Percentiles rank a stretch among this genome's conserved stretches.
These are phyloP conservation scores for Aromia moschata DNA, from an alignment of 2,888 invertebrate species.

Conservation along the genomic window DNA sequence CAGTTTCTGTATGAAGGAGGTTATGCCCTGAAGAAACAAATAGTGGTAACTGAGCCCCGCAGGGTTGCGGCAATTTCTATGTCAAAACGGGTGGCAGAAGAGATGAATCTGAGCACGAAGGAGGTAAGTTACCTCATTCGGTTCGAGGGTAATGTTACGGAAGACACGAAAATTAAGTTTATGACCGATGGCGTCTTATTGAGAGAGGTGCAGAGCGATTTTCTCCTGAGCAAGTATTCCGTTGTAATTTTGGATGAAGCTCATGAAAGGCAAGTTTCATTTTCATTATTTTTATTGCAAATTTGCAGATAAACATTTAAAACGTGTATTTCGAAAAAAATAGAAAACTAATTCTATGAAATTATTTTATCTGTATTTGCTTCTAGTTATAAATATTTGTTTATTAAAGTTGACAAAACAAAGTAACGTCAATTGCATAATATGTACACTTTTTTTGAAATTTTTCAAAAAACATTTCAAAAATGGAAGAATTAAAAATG, in stretches of 20 bases:
- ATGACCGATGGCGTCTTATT: constrained; percentile 99
- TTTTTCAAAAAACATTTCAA: too few species aligned
- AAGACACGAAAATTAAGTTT: constrained; percentile 93
- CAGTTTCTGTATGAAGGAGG: constrained; percentile 98
- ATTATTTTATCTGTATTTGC: too few species aligned
- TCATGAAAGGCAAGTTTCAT: constrained; percentile 95
- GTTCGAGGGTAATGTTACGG: constrained; percentile 92
- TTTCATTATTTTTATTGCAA: too few species aligned
- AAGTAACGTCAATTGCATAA: too few species aligned
- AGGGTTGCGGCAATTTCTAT: constrained; percentile 97
- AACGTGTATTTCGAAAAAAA: too few species aligned
- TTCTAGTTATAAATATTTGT: too few species aligned
- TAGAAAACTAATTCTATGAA: too few species aligned
- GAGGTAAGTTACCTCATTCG: constrained; percentile 92
- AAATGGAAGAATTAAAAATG: too few species aligned
- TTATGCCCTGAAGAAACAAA: constrained; percentile 82
- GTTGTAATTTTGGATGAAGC: constrained; percentile 97
- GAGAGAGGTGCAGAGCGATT: constrained; percentile 87
- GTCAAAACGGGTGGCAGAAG: constrained; percentile 89
- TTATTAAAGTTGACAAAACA: too few species aligned
- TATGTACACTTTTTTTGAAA: too few species aligned
- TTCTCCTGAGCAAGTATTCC: constrained; percentile 84
- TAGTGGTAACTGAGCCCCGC: constrained; percentile 96
- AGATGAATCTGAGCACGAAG: constrained; percentile 80
- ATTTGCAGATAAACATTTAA: too few species aligned